Evolutionary conservation across 2,888 invertebrate genomes (phyloP), one percentile per base, ranked within the genome.

Genomic region (Hypselothyrea guttata): DNA sequence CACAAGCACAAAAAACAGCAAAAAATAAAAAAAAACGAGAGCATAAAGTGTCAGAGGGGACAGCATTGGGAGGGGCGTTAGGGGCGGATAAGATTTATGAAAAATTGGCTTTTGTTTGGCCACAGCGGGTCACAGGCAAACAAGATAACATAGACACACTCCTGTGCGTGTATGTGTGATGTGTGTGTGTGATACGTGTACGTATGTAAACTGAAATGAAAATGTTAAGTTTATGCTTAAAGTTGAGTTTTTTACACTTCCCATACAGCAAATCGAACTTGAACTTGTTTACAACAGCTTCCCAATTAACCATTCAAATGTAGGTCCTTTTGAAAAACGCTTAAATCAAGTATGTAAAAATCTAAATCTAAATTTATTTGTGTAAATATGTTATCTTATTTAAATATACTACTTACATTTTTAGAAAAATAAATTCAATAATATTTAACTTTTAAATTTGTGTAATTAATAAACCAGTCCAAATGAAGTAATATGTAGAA

Each of bases 71-170:
- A n/a, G 42, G 42, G 33, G n/a, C 27, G 35, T 46, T 33, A 46
- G 33, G 35, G 30, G 9, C 9, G 9, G 33, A 62, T 67, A 71
- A 84, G 84, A 84, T 78, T 78, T 78, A 84, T 84, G 84, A 76
- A 84, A 78, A 81, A 78, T 84, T 79, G 84, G 71, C 84, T 76
- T 79, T 76, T 61, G 71, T 74, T 61, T 74, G 71, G 75, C 51
- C 71, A 66, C 22, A 61, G 60, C 66, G 66, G 71, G 58, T 58
- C 73, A 53, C 65, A 71, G 58, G 46, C 73, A 70, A 83, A 76
- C 71, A 70, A 76, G 84, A 84, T 78, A 78, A 74, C 74, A 63
- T 51, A 38, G 34, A 49, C 33, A 34, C 37, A 41, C 22, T 13
- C 42, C n/a, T 28, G 12, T 37, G 15, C 22, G 30, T 38, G 13